Percentiles rank a stretch among this genome's conserved stretches.
Conservation (phyloP, 2,797 vertebrate genomes). For the Helostoma temminkii region DNA sequence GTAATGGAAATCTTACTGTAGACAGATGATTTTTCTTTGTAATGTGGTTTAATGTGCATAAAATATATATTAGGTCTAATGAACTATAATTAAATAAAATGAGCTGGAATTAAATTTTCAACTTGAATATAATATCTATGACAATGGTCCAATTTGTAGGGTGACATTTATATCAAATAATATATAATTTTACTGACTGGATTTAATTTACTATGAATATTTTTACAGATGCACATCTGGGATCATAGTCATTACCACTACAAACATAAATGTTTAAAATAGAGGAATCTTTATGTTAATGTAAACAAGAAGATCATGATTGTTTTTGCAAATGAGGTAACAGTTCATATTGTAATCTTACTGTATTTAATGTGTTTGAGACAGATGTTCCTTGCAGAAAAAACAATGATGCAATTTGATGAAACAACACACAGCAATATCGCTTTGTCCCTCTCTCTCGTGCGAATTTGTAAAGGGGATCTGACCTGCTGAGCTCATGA, state of each 20-base stretch:
- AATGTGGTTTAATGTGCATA: neutral
- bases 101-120: neutral
- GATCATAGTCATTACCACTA: no score
- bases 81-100: neutral
- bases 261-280: no score
- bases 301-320: no score
- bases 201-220: no score
- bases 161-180: neutral
- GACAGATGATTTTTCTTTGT: neutral
- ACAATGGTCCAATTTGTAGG: neutral
- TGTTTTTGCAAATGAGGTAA: no score
- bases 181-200: neutral
- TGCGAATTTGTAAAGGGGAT: conserved; percentile 1
- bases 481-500: conserved; percentile 35
- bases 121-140: neutral
- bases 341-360: neutral
- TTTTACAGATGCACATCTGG: no score
- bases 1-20: neutral
- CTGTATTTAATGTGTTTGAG: conserved; percentile 10
- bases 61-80: neutral
- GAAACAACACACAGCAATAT: conserved; percentile 20
- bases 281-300: no score
- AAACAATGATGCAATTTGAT: conserved; percentile 32
- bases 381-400: conserved; percentile 20
- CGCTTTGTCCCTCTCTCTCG: conserved; percentile 8